phyloP scores from a whole-genome alignment of 1,140 invertebrate species.

The Ditylenchus dipsaci region DNA sequence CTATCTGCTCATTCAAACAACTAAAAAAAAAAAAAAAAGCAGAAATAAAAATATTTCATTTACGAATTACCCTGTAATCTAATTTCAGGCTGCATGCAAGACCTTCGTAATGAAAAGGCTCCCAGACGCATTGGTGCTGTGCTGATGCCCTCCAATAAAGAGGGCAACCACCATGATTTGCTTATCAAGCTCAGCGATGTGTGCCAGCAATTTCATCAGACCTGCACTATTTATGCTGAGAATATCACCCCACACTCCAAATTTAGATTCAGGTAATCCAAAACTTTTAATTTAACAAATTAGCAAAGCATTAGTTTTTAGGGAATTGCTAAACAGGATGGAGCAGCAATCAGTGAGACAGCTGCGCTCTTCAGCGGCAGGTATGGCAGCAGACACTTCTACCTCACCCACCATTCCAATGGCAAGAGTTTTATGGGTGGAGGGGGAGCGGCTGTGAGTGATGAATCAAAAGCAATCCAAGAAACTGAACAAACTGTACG shows the following conservation, averaged over 20 bases:
- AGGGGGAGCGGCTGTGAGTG: slow-evolving; percentile 2
- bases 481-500: slow-evolving; percentile 49
- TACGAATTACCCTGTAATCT: neutral
- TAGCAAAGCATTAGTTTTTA: neutral
- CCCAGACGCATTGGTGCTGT: slow-evolving; percentile 7
- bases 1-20: too few relatives aligned
- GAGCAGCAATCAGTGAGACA: slow-evolving; percentile 48
- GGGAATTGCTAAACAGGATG: slow-evolving; percentile 49
- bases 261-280: slow-evolving; percentile 49
- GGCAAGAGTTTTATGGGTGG: neutral
- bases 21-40: too few relatives aligned
- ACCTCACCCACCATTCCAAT: neutral
- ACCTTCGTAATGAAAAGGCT: slow-evolving; percentile 30
- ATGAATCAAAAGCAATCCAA: slow-evolving; percentile 44
- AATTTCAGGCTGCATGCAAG: slow-evolving; percentile 37
- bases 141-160: slow-evolving; percentile 13
- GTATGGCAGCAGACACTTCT: slow-evolving; percentile 17
- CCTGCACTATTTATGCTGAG: slow-evolving; percentile 54
- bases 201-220: slow-evolving; percentile 51
- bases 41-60: too few relatives aligned
- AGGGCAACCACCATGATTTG: slow-evolving; percentile 2
- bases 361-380: slow-evolving; percentile 28
- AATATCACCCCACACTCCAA: slow-evolving; percentile 58
- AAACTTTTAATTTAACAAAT: neutral
- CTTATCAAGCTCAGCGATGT: slow-evolving; percentile 47